Evolutionary conservation across 2,113 vertebrate genomes (phyloP).

Genomic region (Rhinopomastus cyanomelas): DNA sequence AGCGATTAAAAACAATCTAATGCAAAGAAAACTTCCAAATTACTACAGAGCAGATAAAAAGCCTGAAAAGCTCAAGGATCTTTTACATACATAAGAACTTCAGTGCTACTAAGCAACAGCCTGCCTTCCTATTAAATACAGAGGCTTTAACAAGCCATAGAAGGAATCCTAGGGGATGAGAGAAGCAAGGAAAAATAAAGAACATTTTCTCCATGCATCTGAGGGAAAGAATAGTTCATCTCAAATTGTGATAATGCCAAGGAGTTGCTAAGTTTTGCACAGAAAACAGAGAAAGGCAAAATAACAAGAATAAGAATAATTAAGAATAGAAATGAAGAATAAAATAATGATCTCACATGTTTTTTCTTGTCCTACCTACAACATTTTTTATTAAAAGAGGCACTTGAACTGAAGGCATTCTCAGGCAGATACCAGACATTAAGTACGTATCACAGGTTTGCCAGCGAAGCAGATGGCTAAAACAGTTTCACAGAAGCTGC

Average conservation of each 20-base stretch:
- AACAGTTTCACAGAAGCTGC: constrained; percentile 63
- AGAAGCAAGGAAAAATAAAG: neutral
- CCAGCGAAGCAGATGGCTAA: neutral
- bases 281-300: neutral
- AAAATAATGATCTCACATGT: constrained; percentile 23
- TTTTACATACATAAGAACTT: neutral
- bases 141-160: neutral
- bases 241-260: neutral
- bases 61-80: neutral
- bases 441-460: neutral
- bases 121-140: constrained; percentile 1
- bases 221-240: neutral
- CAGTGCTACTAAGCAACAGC: neutral
- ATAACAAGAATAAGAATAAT: neutral
- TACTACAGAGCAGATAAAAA: neutral
- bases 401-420: neutral
- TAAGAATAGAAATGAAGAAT: constrained; percentile 51
- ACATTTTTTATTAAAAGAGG: neutral
- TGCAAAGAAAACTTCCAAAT: neutral
- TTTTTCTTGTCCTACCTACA: constrained; percentile 3
- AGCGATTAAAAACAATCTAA: neutral
- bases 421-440: neutral
- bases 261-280: neutral
- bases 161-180: neutral
- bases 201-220: neutral